Evolutionary conservation across 2,888 invertebrate species (phyloP), one percentile per base, ranked within the genome.

Genomic region (Drosophila multiciliata): DNA sequence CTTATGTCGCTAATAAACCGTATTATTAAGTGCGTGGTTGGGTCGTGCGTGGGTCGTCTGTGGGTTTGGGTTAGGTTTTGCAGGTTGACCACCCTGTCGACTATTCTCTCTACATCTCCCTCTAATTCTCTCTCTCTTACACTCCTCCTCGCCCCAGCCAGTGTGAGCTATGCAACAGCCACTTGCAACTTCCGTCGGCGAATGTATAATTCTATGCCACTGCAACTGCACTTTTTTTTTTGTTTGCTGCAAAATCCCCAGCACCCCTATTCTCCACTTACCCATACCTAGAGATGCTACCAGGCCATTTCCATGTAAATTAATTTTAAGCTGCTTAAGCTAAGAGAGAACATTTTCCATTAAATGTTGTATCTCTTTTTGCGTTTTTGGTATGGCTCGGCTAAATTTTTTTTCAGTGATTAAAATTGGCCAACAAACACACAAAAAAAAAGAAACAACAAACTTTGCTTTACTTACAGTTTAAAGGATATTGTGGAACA

Each of bases 1-100:
- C 87, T 87, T 87, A 87, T 91, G 90, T 90, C 87, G 87, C 87
- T 87, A 87, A 87, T 87, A 91, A 87, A 91, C 87, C 91, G 77
- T 87, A 87, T 87, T 87, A 87, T 87, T 91, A 91, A 87, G 87
- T 87, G 86, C 81, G 90, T 70, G 83, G 81, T 78, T 55, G 80
- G 73, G 63, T 17, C 29, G 64, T 29, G 52, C 29, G 59, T 35
- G 38, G 32, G 59, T 35, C 35, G 32, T 33, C 55, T 23, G 45
- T 23, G 59, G 40, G 48, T 15, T 54, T 40, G 61, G 68, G 63
- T 52, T 66, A 33, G 78, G 83, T 64, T 57, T 65, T 72, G 64
- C 71, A 70, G 61, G 66, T 65, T 76, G 78, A 78, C 66, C 72
- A 78, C 60, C 66, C 66, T 35, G 4, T 52, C 7, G 11, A 12